phyloP scores from a whole-genome alignment of 2,888 invertebrate species.

The Ctenicera cuprea region DNA sequence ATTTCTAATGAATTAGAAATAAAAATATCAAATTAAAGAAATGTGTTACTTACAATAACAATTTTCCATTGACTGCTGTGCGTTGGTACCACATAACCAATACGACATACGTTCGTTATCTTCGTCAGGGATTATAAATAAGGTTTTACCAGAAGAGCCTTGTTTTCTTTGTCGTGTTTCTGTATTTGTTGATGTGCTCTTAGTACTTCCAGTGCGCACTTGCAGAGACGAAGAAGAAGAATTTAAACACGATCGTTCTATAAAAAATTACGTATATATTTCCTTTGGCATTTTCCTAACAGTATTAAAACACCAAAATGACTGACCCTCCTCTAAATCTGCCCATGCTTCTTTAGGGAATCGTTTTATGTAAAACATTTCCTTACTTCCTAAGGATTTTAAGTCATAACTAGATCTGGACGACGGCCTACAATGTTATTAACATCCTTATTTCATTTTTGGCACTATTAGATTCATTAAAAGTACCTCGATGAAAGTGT shows the following conservation, averaged over 20 bases:
- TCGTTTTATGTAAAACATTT: conserved; percentile 27
- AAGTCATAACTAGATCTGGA: neutral
- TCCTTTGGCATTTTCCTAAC: neutral
- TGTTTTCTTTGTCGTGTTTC: neutral
- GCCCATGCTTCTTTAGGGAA: conserved; percentile 4
- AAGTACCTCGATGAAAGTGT: conserved; percentile 14
- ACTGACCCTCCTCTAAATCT: conserved; percentile 10
- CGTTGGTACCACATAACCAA: conserved; percentile 10
- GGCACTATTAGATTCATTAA: no score
- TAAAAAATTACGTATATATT: neutral
- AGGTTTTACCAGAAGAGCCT: neutral
- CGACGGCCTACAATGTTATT: neutral
- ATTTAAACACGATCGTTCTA: conserved; percentile 1
- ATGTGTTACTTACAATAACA: conserved; percentile 1
- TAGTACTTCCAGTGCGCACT: neutral
- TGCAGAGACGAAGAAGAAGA: neutral
- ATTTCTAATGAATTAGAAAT: no score
- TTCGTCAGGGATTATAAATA: neutral
- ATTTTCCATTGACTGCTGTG: neutral
- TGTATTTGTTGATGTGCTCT: neutral
- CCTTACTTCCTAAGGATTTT: conserved; percentile 3
- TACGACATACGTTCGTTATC: conserved; percentile 5
- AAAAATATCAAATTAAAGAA: no score
- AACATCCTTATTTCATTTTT: neutral
- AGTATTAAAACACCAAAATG: neutral